phyloP scores from a whole-genome alignment of 2,113 vertebrate species.

The Ranitomeya variabilis region DNA sequence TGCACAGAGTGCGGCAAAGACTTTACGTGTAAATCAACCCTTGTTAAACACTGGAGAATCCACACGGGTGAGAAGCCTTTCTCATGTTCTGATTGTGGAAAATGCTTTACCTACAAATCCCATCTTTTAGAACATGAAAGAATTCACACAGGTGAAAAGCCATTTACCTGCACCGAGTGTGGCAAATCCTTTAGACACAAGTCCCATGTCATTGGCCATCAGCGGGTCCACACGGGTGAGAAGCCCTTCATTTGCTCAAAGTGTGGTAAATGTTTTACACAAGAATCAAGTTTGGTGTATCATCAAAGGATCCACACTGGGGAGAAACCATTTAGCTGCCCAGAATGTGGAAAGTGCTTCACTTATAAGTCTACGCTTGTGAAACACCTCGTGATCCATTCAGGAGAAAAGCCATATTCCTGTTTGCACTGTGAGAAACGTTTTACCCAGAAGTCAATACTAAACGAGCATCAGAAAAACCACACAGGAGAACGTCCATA shows the following conservation, averaged over 20 bases:
- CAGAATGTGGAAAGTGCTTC: not conserved
- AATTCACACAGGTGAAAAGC: not conserved
- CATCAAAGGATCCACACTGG: not conserved
- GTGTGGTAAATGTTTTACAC: not conserved
- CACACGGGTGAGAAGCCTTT: not conserved
- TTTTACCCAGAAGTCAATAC: not conserved
- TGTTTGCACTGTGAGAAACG: not conserved
- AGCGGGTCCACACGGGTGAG: not conserved
- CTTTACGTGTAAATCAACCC: not conserved
- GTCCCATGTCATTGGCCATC: not conserved
- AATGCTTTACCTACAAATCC: conserved; percentile 13
- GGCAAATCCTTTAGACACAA: not conserved
- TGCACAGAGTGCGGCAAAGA: not conserved
- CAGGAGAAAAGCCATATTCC: not conserved
- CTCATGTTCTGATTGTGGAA: not conserved
- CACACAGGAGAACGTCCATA: not conserved
- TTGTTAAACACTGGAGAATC: conserved; percentile 6
- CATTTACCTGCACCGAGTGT: not conserved
- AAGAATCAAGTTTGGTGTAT: not conserved
- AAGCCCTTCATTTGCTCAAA: not conserved
- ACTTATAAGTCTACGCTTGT: not conserved
- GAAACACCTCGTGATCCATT: not conserved
- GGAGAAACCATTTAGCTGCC: not conserved
- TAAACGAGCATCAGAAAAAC: not conserved
- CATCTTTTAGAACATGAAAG: not conserved